Conservation (phyloP, 2,113 vertebrate species). For the Microcebus tavaratra region DNA sequence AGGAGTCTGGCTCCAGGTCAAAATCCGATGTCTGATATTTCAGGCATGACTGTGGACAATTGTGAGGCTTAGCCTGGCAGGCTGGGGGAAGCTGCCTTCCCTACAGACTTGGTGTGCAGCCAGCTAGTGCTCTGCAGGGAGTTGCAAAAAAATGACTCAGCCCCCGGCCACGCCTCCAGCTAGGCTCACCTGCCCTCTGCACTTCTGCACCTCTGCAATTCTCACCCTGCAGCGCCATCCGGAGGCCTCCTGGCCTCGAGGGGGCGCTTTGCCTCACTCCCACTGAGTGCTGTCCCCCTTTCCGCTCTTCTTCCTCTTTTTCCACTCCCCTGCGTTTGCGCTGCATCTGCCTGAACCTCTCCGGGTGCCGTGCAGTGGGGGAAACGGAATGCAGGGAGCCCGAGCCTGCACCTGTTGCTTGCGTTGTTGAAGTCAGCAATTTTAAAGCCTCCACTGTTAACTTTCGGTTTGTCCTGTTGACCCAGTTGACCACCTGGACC, state of each 20-base stretch:
- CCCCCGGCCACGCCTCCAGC: neutral
- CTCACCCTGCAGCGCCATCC: neutral
- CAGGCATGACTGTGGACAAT: neutral
- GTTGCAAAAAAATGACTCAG: too few species aligned
- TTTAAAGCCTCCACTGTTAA: neutral
- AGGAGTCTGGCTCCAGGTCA: neutral
- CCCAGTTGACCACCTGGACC: neutral
- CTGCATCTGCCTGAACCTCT: too few species aligned
- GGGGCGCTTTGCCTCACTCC: neutral
- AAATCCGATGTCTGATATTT: neutral
- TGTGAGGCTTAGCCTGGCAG: neutral
- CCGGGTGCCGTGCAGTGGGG: neutral
- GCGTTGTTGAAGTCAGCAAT: too few species aligned
- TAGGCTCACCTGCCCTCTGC: neutral
- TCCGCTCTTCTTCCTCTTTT: neutral
- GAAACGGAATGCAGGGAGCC: neutral
- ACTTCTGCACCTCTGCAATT: neutral
- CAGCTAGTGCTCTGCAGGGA: neutral
- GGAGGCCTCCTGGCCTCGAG: neutral
- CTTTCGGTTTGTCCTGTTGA: neutral
- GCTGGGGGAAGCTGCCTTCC: neutral
- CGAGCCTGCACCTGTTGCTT: neutral
- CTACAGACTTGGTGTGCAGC: neutral
- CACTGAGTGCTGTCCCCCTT: neutral
- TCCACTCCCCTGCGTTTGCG: neutral